These are phyloP conservation scores for Chaetops frenatus DNA, from an alignment of 2,113 vertebrate species.

Conservation along the genomic window DNA sequence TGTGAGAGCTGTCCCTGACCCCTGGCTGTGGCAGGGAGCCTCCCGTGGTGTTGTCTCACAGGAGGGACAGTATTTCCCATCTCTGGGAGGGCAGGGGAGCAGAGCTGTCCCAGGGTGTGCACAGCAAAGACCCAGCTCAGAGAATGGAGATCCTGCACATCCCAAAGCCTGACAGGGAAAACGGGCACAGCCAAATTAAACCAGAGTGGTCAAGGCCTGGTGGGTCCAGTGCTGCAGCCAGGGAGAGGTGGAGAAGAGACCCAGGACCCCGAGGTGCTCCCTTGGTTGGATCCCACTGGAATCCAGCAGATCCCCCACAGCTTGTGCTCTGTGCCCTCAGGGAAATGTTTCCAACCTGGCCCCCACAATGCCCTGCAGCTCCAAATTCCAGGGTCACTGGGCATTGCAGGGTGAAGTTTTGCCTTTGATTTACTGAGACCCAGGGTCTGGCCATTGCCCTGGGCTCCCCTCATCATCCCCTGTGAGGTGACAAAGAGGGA, in stretches of 20 bases:
- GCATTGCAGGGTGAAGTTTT: background rate
- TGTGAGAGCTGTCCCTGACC: background rate
- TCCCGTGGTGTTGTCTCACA: rapidly evolving
- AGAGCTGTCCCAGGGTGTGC: background rate
- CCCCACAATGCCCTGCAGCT: rapidly evolving
- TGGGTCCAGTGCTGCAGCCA: rapidly evolving
- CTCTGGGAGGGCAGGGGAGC: background rate
- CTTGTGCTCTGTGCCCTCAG: background rate
- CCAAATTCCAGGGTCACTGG: background rate
- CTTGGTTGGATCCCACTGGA: rapidly evolving
- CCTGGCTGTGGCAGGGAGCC: rapidly evolving
- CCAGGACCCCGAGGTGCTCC: background rate
- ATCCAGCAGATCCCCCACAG: background rate
- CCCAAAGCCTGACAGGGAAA: background rate
- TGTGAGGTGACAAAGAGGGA: rapidly evolving
- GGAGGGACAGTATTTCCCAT: rapidly evolving
- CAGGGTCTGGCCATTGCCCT: background rate
- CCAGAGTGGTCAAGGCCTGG: rapidly evolving
- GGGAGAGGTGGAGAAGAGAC: background rate
- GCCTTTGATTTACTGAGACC: background rate
- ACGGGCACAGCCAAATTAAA: background rate
- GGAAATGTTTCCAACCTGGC: background rate
- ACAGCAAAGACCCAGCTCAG: rapidly evolving
- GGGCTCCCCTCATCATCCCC: background rate
- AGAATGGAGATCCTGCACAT: background rate